Percentiles rank a stretch among this genome's conserved stretches.
Conservation (phyloP, 2,888 invertebrate genomes). For the Exocentrus adspersus region DNA sequence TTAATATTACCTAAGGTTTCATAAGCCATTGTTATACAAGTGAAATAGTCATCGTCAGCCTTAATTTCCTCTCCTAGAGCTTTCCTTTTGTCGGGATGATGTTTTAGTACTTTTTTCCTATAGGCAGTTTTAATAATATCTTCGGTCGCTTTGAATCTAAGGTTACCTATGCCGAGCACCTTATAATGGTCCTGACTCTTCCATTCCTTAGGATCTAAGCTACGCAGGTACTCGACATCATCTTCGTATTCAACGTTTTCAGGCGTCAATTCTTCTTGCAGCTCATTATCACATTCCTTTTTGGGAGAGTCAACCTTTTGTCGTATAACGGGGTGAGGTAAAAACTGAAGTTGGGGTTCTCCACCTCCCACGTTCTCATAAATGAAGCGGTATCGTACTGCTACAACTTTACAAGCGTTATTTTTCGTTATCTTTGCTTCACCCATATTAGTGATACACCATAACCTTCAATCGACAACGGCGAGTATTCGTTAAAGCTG, state of each 20-base stretch:
- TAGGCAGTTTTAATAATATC: conserved; percentile 95
- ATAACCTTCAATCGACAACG: conserved; percentile 41
- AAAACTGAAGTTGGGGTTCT: conserved; percentile 53
- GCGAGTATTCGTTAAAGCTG: not conserved
- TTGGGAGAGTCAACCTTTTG: conserved; percentile 51
- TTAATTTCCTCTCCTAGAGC: conserved; percentile 87
- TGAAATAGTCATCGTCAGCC: conserved; percentile 96
- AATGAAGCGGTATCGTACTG: conserved; percentile 60
- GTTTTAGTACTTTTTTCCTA: conserved; percentile 87
- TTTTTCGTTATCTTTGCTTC: conserved; percentile 53
- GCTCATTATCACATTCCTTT: conserved; percentile 50
- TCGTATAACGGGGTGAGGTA: conserved; percentile 57
- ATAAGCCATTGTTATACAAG: conserved; percentile 97
- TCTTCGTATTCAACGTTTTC: conserved; percentile 70
- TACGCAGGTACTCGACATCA: conserved; percentile 84
- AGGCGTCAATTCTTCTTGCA: conserved; percentile 55
- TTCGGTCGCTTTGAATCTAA: conserved; percentile 87
- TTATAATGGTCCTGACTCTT: conserved; percentile 98
- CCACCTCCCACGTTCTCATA: conserved; percentile 53
- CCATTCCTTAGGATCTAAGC: conserved; percentile 96
- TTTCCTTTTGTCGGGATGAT: conserved; percentile 98
- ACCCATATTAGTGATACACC: conserved; percentile 52
- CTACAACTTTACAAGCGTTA: conserved; percentile 56
- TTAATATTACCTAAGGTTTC: conserved; percentile 85
- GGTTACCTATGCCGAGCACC: conserved; percentile 87